Percentiles rank a stretch among this genome's conserved stretches.
These are phyloP conservation scores for Halcyon chelicuti DNA, from an alignment of 2,797 vertebrate genomes.

Conservation along the genomic window DNA sequence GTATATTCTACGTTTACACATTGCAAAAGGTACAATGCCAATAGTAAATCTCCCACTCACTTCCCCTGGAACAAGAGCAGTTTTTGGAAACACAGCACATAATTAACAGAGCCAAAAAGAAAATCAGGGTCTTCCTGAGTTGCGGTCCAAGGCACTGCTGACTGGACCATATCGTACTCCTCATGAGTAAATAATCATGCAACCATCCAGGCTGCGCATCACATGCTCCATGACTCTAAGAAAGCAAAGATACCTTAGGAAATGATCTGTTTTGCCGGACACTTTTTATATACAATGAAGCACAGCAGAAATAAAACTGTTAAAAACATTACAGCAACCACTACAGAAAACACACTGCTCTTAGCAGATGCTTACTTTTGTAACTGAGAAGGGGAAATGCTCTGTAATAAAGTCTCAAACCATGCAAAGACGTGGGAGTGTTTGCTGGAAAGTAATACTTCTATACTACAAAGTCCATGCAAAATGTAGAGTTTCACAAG, in stretches of 20 bases:
- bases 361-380: background rate
- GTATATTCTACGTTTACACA: background rate
- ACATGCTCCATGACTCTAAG: background rate
- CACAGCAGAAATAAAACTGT: slow-evolving; percentile 6
- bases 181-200: background rate
- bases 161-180: fast-evolving
- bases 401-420: background rate
- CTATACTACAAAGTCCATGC: background rate
- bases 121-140: background rate
- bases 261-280: background rate
- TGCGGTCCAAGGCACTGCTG: background rate
- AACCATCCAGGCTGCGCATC: background rate
- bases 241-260: slow-evolving; percentile 8
- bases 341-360: background rate
- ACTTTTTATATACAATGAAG: background rate
- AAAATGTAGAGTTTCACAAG: background rate
- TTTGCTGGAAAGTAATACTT: background rate
- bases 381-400: background rate
- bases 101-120: background rate
- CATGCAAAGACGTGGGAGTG: background rate
- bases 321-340: slow-evolving; percentile 26
- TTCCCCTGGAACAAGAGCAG: background rate
- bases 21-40: background rate
- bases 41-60: background rate
- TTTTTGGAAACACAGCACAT: background rate